These are phyloP conservation scores for Unio delphinus DNA, from an alignment of 2,888 invertebrate genomes.

Conservation along the genomic window DNA sequence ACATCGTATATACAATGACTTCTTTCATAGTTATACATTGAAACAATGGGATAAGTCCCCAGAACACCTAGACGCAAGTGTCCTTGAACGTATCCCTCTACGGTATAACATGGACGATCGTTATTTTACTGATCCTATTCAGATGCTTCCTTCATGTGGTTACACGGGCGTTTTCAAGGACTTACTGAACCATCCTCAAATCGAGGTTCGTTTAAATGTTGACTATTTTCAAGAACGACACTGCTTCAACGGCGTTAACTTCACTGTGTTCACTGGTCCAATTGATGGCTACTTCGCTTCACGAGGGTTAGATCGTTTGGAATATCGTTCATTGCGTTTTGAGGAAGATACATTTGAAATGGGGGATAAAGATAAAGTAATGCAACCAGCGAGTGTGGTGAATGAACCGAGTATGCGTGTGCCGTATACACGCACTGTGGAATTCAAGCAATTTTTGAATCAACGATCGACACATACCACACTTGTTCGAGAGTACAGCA, in stretches of 20 bases:
- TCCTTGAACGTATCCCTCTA: constrained; percentile 9
- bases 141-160: constrained; percentile 6
- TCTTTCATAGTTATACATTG: constrained; percentile 9
- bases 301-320: constrained; percentile 1
- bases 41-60: constrained; percentile 14
- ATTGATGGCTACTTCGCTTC: constrained; percentile 7
- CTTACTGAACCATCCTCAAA: constrained; percentile 5
- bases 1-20: constrained; percentile 1
- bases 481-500: constrained; percentile 5
- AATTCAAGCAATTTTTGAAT: constrained; percentile 11
- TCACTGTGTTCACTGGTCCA: constrained; percentile 3
- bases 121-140: constrained; percentile 9
- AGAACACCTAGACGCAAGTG: constrained; percentile 6
- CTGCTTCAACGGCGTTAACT: too few species aligned
- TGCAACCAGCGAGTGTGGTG: constrained; percentile 5
- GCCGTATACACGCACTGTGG: constrained; percentile 4
- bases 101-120: constrained; percentile 7
- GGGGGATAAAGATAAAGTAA: not conserved
- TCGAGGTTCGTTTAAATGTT: not conserved
- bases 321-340: constrained; percentile 7
- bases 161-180: constrained; percentile 10
- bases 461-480: constrained; percentile 2
- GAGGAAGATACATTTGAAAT: constrained; percentile 2
- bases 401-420: constrained; percentile 6
- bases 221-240: constrained; percentile 3